These are phyloP conservation scores for Pteruthius melanotis DNA, from an alignment of 2,113 vertebrate species.

Conservation along the genomic window DNA sequence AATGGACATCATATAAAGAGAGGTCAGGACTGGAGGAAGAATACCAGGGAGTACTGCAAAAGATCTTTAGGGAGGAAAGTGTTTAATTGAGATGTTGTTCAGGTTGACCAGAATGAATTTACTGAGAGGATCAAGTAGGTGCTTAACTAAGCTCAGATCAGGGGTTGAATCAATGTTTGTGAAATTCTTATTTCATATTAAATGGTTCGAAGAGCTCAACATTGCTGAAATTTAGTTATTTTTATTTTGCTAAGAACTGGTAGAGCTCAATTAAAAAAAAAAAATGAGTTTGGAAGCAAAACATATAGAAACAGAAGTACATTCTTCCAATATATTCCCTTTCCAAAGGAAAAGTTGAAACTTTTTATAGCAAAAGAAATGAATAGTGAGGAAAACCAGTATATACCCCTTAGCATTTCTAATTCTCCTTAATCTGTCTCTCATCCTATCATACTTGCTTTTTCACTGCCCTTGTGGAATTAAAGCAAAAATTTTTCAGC, in stretches of 20 bases:
- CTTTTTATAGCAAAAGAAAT: neutral
- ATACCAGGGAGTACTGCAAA: neutral
- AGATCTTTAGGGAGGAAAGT: neutral
- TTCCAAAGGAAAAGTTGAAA: neutral
- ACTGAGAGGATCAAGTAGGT: neutral
- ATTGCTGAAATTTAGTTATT: neutral
- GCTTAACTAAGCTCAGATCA: neutral
- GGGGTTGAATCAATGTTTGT: neutral
- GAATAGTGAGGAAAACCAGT: neutral
- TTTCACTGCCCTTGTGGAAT: neutral
- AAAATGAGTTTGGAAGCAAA: neutral
- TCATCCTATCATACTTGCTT: neutral
- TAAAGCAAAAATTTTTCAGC: neutral
- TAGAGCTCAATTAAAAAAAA: neutral
- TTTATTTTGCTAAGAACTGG: neutral
- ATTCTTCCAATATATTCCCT: neutral
- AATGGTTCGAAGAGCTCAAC: neutral
- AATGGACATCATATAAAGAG: neutral
- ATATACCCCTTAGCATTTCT: neutral
- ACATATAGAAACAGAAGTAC: neutral
- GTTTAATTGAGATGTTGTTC: neutral
- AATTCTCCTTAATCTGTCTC: neutral
- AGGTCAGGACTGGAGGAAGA: neutral
- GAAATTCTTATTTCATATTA: neutral
- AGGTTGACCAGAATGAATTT: neutral